Evolutionary conservation across 2,888 invertebrate species (phyloP).

Genomic region (Sminthurinus aureus): DNA sequence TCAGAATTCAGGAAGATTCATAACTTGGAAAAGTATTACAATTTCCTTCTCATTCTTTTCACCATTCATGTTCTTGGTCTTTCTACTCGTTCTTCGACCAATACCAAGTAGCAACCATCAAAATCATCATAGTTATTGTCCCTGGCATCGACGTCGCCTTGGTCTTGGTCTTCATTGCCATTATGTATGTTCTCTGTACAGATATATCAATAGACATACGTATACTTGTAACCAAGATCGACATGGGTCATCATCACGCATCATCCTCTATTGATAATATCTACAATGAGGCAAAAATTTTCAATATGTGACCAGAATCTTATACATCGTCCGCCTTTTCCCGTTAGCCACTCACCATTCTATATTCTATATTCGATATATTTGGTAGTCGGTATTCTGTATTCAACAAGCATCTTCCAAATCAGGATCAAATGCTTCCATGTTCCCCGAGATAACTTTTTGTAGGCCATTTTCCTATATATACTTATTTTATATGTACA

Average conservation of each 20-base stretch:
- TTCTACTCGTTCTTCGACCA: neutral
- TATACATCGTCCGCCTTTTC: neutral
- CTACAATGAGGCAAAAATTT: neutral
- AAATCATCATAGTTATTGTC: neutral
- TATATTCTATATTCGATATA: no score
- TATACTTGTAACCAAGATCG: neutral
- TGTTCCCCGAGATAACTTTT: no score
- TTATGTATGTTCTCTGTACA: neutral
- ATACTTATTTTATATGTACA: no score
- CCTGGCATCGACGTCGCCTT: neutral
- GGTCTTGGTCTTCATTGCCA: no score
- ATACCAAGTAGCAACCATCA: neutral
- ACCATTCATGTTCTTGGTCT: neutral
- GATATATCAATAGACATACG: neutral
- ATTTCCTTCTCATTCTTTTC: neutral
- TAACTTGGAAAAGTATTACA: neutral
- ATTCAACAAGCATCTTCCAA: no score
- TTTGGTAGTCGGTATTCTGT: no score
- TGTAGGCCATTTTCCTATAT: no score
- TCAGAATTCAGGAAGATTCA: neutral
- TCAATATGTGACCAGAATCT: neutral
- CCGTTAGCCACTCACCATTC: no score
- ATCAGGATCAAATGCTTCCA: no score
- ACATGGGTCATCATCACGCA: neutral
- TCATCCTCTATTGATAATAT: neutral